Evolutionary conservation across 2,113 vertebrate genomes (phyloP).

Genomic region (Mastomys natalensis): DNA sequence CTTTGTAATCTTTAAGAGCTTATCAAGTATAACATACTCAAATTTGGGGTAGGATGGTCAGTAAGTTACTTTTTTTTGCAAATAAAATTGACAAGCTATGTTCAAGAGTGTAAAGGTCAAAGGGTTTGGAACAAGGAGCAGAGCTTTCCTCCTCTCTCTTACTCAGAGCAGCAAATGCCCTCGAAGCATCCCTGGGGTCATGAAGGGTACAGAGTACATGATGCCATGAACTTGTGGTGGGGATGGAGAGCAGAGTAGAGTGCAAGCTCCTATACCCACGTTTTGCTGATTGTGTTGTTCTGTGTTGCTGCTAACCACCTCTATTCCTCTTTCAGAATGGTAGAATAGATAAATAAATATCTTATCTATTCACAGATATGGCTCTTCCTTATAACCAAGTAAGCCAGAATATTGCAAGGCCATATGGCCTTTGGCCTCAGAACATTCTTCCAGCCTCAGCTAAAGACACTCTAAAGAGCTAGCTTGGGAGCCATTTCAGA

Average conservation of each 20-base stretch:
- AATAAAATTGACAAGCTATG: neutral
- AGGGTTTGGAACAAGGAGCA: neutral
- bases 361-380: neutral
- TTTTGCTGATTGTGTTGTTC: fast-evolving
- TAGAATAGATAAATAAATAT: neutral
- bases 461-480: neutral
- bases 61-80: neutral
- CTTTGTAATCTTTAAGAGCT: neutral
- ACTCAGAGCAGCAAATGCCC: neutral
- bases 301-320: neutral
- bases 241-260: fast-evolving
- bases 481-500: neutral
- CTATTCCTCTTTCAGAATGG: neutral
- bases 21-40: neutral
- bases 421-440: neutral
- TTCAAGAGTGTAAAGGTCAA: neutral
- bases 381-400: neutral
- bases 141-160: too few relatives aligned
- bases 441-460: neutral
- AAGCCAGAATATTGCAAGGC: fast-evolving
- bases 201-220: neutral
- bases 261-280: neutral
- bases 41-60: neutral
- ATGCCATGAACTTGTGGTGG: neutral
- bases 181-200: neutral